Base-by-base conservation (phyloP, 2,888 invertebrate species). In the Heliconius cydno region DNA sequence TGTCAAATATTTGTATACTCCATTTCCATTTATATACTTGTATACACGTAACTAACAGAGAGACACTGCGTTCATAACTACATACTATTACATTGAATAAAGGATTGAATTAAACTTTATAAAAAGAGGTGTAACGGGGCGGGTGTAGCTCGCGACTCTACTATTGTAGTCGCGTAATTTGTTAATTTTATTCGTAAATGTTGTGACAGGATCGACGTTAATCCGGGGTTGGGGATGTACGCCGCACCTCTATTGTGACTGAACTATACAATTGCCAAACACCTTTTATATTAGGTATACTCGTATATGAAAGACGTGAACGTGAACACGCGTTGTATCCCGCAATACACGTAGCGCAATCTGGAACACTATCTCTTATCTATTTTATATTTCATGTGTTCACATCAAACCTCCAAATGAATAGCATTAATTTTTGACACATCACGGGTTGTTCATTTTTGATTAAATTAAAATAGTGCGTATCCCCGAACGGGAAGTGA, bases 171-270 rank as follows among this genome's bases (percentile, higher is more conserved):
- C 57, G 65, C 73, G 70, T 72, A 74, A 82, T 78, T 82, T 79
- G 80, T 79, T 79, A 82, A 82, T 79, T 83, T 81, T 79, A 80
- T 80, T 82, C 79, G 65, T 81, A 82, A 84, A 84, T 84, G 83
- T 84, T 84, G 66, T 84, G 84, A 84, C 84, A 84, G 77, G 63
- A 65, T 79, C 79, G 79, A 79, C 81, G 57, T 68, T 73, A 63
- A 81, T 80, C 82, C 80, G 77, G 79, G 80, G 79, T 79, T 81
- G 77, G 75, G 78, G 80, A 81, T 82, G 46, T 52, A 52, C 52
- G 12, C 41, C 0, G 12, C 41, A 82, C 82, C 84, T 82, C 82
- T 73, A 78, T 41, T 65, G 79, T 68, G 68, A 78, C 66, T 73
- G 22, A 57, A 38, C 66, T 70, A 60, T 57, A 60, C 79, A 70